phyloP scores from a whole-genome alignment of 1,140 invertebrate species.

The Mycetomoellerius zeteki region DNA sequence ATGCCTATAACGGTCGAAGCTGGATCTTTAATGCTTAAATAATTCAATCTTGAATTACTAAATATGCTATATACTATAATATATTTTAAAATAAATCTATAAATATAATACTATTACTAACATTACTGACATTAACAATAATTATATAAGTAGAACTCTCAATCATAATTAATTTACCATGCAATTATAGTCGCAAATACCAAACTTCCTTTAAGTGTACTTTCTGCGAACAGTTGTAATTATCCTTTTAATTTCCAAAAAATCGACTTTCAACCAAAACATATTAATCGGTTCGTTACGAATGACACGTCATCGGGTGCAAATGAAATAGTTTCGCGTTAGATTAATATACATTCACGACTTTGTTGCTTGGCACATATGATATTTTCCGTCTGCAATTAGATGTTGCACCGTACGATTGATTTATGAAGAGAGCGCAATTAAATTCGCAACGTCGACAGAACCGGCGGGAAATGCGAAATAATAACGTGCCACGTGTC shows the following conservation, averaged over 20 bases:
- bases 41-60: no score
- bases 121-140: no score
- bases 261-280: not conserved
- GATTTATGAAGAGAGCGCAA: slow-evolving; percentile 21
- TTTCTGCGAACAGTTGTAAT: not conserved
- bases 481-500: slow-evolving; percentile 22
- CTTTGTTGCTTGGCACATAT: not conserved
- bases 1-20: no score
- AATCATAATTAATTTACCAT: no score
- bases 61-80: no score
- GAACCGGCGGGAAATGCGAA: not conserved
- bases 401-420: not conserved
- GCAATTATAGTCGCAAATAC: no score
- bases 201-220: no score
- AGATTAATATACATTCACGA: slow-evolving; percentile 14
- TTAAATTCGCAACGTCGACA: slow-evolving; percentile 27
- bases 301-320: not conserved
- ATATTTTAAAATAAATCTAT: no score
- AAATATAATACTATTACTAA: no score
- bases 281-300: not conserved
- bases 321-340: not conserved
- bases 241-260: not conserved
- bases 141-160: no score
- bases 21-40: no score
- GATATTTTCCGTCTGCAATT: not conserved